These are phyloP conservation scores for Nyctibius grandis DNA, from an alignment of 2,797 vertebrate species.

Conservation along the genomic window DNA sequence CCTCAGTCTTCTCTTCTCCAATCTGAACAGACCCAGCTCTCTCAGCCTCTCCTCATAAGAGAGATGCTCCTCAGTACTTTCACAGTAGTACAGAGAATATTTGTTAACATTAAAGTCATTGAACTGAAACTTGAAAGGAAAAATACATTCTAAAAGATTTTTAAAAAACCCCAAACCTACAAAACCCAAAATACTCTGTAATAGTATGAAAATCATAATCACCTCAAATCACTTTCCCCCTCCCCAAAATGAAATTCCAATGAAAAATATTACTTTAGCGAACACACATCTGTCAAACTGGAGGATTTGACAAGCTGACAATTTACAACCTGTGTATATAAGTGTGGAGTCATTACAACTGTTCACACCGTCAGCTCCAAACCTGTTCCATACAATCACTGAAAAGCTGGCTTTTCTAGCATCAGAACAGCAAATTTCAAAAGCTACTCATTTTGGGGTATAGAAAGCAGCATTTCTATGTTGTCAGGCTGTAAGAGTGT, in stretches of 20 bases:
- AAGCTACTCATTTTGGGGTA: not conserved
- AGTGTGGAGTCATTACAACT: not conserved
- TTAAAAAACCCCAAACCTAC: fast-evolving
- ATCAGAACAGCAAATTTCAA: not conserved
- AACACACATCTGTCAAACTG: not conserved
- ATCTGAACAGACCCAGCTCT: no score
- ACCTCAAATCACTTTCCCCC: not conserved
- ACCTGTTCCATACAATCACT: not conserved
- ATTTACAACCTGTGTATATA: not conserved
- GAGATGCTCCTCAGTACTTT: no score
- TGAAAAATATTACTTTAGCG: not conserved
- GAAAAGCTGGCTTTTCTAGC: not conserved
- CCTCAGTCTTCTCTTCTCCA: no score
- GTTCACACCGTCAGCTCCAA: not conserved
- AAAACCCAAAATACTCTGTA: not conserved
- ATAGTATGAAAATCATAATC: not conserved
- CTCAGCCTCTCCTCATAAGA: no score
- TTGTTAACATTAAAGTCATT: not conserved
- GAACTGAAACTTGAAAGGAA: not conserved
- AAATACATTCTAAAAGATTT: not conserved
- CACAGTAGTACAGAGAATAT: not conserved
- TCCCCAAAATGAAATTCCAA: not conserved
- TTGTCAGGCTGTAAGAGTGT: not conserved
- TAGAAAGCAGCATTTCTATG: not conserved
- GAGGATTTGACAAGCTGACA: not conserved